These are phyloP conservation scores for Campaea margaritaria DNA, from an alignment of 2,888 invertebrate species.

Conservation along the genomic window DNA sequence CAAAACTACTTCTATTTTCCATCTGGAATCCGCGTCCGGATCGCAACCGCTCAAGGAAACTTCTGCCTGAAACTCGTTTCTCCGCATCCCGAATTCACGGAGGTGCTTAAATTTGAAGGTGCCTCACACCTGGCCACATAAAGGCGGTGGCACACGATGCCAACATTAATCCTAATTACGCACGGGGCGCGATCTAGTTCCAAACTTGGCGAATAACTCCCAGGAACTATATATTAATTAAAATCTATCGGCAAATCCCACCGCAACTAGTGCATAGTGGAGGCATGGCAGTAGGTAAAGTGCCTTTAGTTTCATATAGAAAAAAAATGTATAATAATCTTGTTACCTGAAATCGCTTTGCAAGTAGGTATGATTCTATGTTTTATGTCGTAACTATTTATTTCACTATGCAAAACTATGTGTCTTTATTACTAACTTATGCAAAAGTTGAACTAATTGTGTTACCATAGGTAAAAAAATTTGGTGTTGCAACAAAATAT, in stretches of 20 bases:
- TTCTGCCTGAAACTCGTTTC: background rate
- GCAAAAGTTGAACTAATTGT: too few relatives aligned
- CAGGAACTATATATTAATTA: slow-evolving; percentile 67
- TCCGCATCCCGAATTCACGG: background rate
- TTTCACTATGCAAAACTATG: too few relatives aligned
- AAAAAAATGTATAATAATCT: too few relatives aligned
- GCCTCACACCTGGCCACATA: slow-evolving; percentile 32
- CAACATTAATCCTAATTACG: slow-evolving; percentile 62
- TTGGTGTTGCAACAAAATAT: too few relatives aligned
- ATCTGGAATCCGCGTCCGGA: too few relatives aligned
- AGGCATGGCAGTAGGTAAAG: slow-evolving; percentile 7
- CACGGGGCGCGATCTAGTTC: slow-evolving; percentile 52
- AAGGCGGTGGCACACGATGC: slow-evolving; percentile 39
- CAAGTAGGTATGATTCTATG: too few relatives aligned
- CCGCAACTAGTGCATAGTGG: slow-evolving; percentile 16
- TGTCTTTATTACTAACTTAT: too few relatives aligned
- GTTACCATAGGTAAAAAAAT: too few relatives aligned
- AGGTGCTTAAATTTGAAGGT: background rate
- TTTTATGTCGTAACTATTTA: background rate
- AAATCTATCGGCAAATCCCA: slow-evolving; percentile 55
- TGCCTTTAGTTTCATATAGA: too few relatives aligned
- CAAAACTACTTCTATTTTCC: too few relatives aligned
- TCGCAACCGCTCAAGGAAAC: background rate
- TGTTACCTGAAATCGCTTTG: background rate
- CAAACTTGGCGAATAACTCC: slow-evolving; percentile 56